These are phyloP conservation scores for Ageneiosus marmoratus DNA, from an alignment of 2,113 vertebrate species.

Conservation along the genomic window DNA sequence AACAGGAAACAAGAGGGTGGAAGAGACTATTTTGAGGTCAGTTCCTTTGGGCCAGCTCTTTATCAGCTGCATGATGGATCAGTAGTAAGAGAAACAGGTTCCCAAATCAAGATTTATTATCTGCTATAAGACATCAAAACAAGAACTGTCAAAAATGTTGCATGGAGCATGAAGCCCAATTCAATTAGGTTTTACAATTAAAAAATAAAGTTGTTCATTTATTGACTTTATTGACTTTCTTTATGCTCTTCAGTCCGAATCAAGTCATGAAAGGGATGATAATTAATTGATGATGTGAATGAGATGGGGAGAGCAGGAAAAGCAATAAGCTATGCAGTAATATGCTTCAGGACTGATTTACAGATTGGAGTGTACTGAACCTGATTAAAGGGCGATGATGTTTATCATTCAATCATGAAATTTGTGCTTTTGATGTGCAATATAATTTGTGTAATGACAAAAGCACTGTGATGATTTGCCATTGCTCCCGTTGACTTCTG, in stretches of 20 bases:
- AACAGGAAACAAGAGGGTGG: slow-evolving; percentile 50
- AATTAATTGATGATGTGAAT: slow-evolving; percentile 1
- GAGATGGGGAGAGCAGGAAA: neutral
- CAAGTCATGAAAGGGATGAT: neutral
- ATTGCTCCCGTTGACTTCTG: slow-evolving; percentile 7
- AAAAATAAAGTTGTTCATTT: neutral
- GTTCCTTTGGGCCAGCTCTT: slow-evolving; percentile 29
- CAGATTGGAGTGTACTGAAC: slow-evolving; percentile 4
- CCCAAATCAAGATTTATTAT: neutral
- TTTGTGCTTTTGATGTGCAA: slow-evolving; percentile 9
- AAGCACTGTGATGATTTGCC: neutral
- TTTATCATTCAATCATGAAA: slow-evolving; percentile 17
- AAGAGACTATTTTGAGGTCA: slow-evolving; percentile 38
- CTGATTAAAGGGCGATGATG: slow-evolving; percentile 17
- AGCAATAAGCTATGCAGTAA: neutral
- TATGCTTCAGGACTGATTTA: neutral
- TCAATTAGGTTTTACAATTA: neutral
- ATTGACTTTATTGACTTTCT: neutral
- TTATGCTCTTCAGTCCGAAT: neutral
- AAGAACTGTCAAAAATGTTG: neutral
- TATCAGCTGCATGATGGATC: slow-evolving; percentile 27
- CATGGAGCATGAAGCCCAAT: neutral
- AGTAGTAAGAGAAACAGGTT: neutral
- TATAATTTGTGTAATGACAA: neutral
- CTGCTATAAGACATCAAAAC: neutral